phyloP scores from a whole-genome alignment of 2,113 vertebrate species.

The Callospermophilus lateralis region DNA sequence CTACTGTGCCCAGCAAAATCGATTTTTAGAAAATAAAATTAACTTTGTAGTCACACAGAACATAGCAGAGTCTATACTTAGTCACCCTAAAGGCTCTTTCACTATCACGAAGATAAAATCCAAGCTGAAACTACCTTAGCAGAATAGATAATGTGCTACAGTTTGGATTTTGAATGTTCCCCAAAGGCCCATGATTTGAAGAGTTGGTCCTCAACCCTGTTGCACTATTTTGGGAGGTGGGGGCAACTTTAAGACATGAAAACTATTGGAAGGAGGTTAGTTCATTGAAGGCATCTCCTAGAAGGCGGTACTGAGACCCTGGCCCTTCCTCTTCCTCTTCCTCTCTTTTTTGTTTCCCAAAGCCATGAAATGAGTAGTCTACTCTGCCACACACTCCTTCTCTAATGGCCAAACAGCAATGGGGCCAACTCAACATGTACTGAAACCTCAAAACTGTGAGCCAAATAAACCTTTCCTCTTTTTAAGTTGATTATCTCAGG shows the following conservation, averaged over 20 bases:
- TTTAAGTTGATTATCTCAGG: no score
- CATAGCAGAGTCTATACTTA: background rate
- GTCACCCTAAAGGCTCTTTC: background rate
- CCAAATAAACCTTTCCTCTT: no score
- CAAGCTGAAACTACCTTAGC: background rate
- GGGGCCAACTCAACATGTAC: no score
- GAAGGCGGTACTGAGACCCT: background rate
- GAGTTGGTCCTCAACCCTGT: background rate
- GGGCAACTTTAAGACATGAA: no score
- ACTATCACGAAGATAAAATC: background rate
- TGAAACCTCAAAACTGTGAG: no score
- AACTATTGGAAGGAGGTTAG: background rate
- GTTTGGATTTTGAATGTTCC: no score
- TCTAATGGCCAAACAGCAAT: background rate
- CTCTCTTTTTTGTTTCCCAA: background rate
- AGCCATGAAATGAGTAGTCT: background rate
- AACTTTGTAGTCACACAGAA: background rate
- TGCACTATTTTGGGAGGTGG: background rate
- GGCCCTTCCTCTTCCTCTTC: no score
- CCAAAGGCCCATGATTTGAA: background rate
- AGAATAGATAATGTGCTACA: background rate
- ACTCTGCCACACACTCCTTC: no score
- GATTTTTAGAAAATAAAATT: constrained; percentile 9
- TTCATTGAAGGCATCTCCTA: background rate
- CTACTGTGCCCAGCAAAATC: background rate